Evolutionary conservation across 2,888 invertebrate genomes (phyloP).

Genomic region (Camptogramma bilineatum): DNA sequence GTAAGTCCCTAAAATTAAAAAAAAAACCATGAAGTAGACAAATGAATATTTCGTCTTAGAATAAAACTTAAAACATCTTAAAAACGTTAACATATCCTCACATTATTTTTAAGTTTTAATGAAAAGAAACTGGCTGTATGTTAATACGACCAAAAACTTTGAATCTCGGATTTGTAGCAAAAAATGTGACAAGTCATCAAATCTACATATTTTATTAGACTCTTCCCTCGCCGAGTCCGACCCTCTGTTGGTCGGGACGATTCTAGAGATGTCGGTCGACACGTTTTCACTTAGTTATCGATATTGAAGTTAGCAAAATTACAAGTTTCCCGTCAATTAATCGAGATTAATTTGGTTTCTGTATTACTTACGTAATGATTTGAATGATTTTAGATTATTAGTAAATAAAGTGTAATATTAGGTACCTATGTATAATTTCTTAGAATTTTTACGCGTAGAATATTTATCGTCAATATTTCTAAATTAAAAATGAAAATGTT

Average conservation of each 20-base stretch:
- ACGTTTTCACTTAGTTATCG: slow-evolving; percentile 51
- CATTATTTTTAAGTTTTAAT: slow-evolving; percentile 66
- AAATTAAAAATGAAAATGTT: too few relatives aligned
- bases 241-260: slow-evolving; percentile 74
- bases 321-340: neutral
- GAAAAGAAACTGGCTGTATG: slow-evolving; percentile 56
- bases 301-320: slow-evolving; percentile 40
- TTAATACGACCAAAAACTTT: slow-evolving; percentile 77
- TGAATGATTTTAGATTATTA: too few relatives aligned
- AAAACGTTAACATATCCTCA: slow-evolving; percentile 27
- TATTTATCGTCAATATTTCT: too few relatives aligned
- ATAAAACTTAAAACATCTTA: neutral
- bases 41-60: too few relatives aligned
- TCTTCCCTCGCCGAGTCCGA: slow-evolving; percentile 74
- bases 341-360: neutral
- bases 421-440: too few relatives aligned
- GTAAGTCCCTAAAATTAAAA: too few relatives aligned
- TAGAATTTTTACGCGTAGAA: too few relatives aligned
- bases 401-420: too few relatives aligned
- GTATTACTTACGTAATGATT: neutral
- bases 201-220: slow-evolving; percentile 85
- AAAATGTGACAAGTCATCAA: slow-evolving; percentile 86
- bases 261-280: slow-evolving; percentile 61
- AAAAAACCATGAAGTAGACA: too few relatives aligned
- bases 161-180: slow-evolving; percentile 83